phyloP scores from a whole-genome alignment of 2,113 vertebrate genomes.

The Apaloderma vittatum region DNA sequence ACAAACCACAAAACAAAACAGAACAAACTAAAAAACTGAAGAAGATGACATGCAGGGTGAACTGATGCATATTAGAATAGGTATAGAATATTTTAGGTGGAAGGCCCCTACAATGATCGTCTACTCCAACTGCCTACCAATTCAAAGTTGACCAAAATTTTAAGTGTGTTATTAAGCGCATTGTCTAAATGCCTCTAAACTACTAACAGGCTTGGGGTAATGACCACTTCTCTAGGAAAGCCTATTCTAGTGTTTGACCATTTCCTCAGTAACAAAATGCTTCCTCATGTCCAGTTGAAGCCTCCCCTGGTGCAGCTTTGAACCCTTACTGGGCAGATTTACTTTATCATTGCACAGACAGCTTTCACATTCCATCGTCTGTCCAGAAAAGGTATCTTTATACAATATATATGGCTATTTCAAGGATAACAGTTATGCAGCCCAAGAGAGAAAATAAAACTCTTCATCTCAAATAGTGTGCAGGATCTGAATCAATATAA shows the following conservation, averaged over 20 bases:
- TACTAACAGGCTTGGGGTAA: neutral
- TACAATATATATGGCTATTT: neutral
- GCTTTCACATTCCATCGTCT: neutral
- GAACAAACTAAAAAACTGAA: neutral
- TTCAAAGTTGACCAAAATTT: neutral
- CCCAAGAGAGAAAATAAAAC: neutral
- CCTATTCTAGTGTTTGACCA: neutral
- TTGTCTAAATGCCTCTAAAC: neutral
- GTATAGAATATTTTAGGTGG: neutral
- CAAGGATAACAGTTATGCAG: neutral
- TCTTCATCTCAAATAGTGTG: neutral
- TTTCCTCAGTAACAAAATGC: neutral
- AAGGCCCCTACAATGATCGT: neutral
- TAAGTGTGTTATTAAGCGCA: neutral
- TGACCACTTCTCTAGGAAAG: neutral
- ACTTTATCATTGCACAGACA: neutral
- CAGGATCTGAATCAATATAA: neutral
- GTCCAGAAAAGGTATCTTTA: neutral
- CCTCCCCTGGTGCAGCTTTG: neutral
- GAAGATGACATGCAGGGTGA: too few relatives aligned
- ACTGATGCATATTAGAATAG: neutral
- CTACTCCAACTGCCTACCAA: neutral
- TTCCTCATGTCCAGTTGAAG: neutral
- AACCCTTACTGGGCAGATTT: neutral
- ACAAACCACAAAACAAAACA: too few relatives aligned